Percentiles rank a stretch among this genome's conserved stretches.
Conservation (phyloP, 2,888 invertebrate species). For the Eristalis intricaria region DNA sequence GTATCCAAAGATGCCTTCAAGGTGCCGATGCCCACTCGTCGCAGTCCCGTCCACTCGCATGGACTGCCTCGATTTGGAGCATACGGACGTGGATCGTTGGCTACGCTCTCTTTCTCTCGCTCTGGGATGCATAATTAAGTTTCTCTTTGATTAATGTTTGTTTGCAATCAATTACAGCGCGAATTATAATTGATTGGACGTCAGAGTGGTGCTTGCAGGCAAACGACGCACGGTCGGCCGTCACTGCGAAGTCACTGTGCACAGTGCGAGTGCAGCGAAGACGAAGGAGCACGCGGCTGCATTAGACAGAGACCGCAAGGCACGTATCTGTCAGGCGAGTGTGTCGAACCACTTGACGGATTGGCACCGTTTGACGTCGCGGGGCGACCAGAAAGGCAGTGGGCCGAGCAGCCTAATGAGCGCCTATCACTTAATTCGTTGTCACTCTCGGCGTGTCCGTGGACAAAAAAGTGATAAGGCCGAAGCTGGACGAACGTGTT, state of each 20-base stretch:
- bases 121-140: conserved; percentile 65
- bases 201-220: conserved; percentile 38
- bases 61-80: conserved; percentile 37
- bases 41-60: not conserved
- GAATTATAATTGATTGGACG: conserved; percentile 66
- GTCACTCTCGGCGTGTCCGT: conserved; percentile 61
- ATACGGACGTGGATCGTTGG: not conserved
- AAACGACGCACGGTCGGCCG: not conserved
- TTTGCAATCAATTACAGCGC: conserved; percentile 67
- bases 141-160: conserved; percentile 71
- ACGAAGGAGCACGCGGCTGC: not conserved
- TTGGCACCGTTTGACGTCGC: conserved; percentile 40
- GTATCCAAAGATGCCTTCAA: conserved; percentile 58
- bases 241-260: not conserved
- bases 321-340: conserved; percentile 5
- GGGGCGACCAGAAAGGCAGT: conserved; percentile 44
- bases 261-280: conserved; percentile 30
- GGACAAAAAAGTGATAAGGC: conserved; percentile 55
- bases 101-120: not conserved
- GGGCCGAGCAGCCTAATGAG: conserved; percentile 40
- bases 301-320: too few species aligned
- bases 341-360: conserved; percentile 49
- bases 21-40: conserved; percentile 31
- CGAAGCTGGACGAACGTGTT: conserved; percentile 38
- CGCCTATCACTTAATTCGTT: conserved; percentile 64